Base-by-base conservation (phyloP, 1,140 invertebrate genomes). In the Saccostrea echinata region DNA sequence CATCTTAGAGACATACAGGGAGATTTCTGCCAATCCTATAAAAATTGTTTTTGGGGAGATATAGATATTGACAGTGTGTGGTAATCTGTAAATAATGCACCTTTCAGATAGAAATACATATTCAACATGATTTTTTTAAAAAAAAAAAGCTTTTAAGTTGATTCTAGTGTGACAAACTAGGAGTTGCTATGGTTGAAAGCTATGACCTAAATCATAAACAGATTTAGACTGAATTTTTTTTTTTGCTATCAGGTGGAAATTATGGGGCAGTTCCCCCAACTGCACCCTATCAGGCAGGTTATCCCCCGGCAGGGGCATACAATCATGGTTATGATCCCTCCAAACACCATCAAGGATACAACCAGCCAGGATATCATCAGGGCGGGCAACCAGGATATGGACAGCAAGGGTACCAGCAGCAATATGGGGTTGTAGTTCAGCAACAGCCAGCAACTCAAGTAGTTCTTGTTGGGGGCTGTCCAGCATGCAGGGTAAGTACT, bases 381-480 rank as follows among this genome's bases (percentile, higher is more conserved):
- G 64, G 82, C 30, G 86, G 88, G 13, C 52, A 80, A 51, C 86
- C 86, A 52, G 64, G 71, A 27, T 55, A 55, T 18, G 82, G 82
- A 30, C 88, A 88, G 61, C 84, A 68, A 55, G 89, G 76, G 21
- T 91, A 92, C 64, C 91, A 92, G 57, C 88, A 90, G 35, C 84
- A 90, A 33, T 86, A 86, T 24, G 55, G 52, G 13, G 88, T 92
- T 3, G 84, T 90, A 55, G 91, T 93, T 12, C 92, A 92, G n/a
- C 92, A 94, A 24, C 93, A 93, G 27, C 92, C 94, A 30, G 95
- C 96, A 27, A 94, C 95, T 30, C 96, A 97, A 90, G 96, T 97
- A 24, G 96, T 97, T 91, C 93, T 97, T 21, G 96, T 97, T 16
- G 97, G 97, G 3, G 97, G 96, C 16, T 98, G 97, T 95, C 97